Conservation (phyloP, 2,113 vertebrate species). For the Dasyprocta punctata region DNA sequence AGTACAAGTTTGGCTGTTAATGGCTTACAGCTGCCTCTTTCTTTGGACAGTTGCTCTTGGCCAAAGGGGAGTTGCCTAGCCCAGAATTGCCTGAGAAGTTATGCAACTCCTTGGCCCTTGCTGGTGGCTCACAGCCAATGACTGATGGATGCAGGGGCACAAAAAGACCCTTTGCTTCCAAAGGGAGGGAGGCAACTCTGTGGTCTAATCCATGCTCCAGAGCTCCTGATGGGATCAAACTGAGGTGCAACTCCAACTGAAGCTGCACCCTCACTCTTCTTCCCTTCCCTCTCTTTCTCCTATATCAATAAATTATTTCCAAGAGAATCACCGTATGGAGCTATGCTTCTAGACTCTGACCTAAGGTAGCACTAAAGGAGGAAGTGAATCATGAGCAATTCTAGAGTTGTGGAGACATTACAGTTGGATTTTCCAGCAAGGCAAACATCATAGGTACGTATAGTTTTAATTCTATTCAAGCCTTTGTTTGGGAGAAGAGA, state of each 20-base stretch:
- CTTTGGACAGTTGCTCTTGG: conserved; percentile 62
- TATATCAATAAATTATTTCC: conserved; percentile 41
- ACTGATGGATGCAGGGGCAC: conserved; percentile 27
- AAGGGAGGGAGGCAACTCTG: background rate
- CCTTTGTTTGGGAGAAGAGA: background rate
- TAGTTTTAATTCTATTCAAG: conserved; percentile 1
- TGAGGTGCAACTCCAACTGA: background rate
- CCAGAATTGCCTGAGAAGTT: conserved; percentile 71
- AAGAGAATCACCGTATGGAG: conserved; percentile 2
- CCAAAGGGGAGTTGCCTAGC: conserved; percentile 68
- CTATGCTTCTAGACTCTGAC: background rate
- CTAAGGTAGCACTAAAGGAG: background rate
- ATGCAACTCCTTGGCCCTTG: conserved; percentile 54
- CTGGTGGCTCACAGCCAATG: conserved; percentile 45
- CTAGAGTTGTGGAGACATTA: background rate
- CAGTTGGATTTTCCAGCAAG: background rate
- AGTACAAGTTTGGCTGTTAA: conserved; percentile 46
- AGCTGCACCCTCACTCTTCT: background rate
- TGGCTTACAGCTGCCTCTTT: conserved; percentile 66
- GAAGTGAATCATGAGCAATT: background rate
- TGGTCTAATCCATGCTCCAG: conserved; percentile 40
- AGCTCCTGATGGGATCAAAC: background rate
- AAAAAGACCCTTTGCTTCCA: conserved; percentile 67
- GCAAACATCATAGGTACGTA: background rate
- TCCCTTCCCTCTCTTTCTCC: background rate